These are phyloP conservation scores for Denticeps clupeoides DNA, from an alignment of 2,797 vertebrate species.

Conservation along the genomic window DNA sequence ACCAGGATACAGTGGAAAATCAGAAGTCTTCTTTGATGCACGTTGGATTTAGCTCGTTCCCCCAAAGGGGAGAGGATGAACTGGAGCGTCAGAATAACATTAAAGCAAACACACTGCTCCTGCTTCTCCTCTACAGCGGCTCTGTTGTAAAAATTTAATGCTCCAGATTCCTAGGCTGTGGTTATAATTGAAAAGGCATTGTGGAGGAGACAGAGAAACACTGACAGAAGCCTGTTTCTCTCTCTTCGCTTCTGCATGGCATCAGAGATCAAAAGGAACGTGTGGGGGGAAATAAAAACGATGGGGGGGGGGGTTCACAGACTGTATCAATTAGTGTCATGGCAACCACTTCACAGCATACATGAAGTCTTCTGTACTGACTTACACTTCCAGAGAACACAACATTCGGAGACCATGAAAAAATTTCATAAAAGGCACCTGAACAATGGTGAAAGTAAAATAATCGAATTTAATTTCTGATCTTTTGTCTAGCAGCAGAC, in stretches of 20 bases:
- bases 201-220: not conserved
- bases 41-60: not conserved
- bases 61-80: not conserved
- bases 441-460: too few species aligned
- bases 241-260: conserved; percentile 3
- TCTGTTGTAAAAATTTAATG: not conserved
- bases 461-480: too few species aligned
- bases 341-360: too few species aligned
- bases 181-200: not conserved
- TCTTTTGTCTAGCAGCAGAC: too few species aligned
- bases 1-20: not conserved
- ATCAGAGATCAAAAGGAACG: conserved; percentile 17
- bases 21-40: conserved; percentile 6
- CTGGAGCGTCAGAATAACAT: not conserved
- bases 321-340: conserved; percentile 20
- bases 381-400: too few species aligned
- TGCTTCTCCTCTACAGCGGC: not conserved
- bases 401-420: too few species aligned
- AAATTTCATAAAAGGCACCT: too few species aligned
- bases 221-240: not conserved
- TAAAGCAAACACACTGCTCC: not conserved
- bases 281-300: not conserved
- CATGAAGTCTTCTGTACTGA: too few species aligned
- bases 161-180: not conserved
- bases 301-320: conserved; percentile 13